Evolutionary conservation across 2,797 vertebrate genomes (phyloP).

Genomic region (Enteromius mattozi): DNA sequence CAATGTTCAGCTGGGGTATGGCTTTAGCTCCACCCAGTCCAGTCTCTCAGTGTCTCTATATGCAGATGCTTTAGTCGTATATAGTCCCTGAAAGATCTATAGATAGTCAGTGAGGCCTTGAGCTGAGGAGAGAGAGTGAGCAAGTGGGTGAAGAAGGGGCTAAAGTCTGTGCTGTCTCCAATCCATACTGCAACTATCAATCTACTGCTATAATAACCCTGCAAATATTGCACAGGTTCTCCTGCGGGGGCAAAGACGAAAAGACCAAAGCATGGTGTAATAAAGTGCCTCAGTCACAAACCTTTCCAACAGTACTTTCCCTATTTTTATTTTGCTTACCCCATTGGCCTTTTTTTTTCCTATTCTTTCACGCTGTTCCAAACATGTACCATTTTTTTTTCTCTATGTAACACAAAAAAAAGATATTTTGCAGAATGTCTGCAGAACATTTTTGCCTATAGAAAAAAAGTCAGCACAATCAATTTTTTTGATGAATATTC

Average conservation of each 20-base stretch:
- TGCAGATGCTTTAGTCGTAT: neutral
- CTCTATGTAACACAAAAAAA: neutral
- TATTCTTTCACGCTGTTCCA: neutral
- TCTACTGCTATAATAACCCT: slow-evolving; percentile 57
- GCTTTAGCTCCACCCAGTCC: neutral
- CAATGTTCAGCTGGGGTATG: neutral
- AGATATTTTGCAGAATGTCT: neutral
- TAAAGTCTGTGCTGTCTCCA: neutral
- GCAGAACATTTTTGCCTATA: neutral
- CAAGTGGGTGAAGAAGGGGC: neutral
- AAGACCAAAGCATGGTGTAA: slow-evolving; percentile 45
- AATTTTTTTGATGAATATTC: neutral
- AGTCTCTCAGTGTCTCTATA: neutral
- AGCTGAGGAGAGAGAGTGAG: slow-evolving; percentile 45
- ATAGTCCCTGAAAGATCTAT: slow-evolving; percentile 62
- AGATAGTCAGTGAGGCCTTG: slow-evolving; percentile 58
- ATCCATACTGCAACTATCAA: slow-evolving; percentile 48
- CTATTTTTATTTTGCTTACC: too few species aligned
- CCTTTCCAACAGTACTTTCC: slow-evolving; percentile 13
- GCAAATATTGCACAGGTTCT: slow-evolving; percentile 54
- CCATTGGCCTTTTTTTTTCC: too few species aligned
- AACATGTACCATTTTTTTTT: neutral
- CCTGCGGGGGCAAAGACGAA: slow-evolving; percentile 43
- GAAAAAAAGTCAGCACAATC: neutral
- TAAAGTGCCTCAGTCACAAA: slow-evolving; percentile 45